These are phyloP conservation scores for Altica lythri DNA, from an alignment of 2,888 invertebrate genomes.

Conservation along the genomic window DNA sequence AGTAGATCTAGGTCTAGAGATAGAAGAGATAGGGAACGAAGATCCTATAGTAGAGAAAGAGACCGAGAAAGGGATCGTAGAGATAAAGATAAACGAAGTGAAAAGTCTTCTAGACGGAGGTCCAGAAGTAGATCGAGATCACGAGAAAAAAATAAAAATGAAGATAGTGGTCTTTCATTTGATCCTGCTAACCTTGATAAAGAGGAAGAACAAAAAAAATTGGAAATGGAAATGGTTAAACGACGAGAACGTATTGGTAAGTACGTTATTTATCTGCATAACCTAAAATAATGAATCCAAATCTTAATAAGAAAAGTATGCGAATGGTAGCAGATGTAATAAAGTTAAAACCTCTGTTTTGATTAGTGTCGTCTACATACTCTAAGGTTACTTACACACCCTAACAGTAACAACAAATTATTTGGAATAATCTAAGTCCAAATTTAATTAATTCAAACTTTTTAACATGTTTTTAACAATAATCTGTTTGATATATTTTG, in stretches of 20 bases:
- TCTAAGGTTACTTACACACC: no score
- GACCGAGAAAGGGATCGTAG: conserved; percentile 47
- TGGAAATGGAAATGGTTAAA: conserved; percentile 96
- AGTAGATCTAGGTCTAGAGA: conserved; percentile 50
- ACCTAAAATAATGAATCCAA: no score
- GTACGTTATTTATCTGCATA: no score
- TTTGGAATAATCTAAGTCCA: no score
- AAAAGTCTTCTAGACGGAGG: conserved; percentile 58
- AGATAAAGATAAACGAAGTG: conserved; percentile 64
- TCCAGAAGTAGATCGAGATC: conserved; percentile 56
- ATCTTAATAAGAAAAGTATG: no score
- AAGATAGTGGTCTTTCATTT: conserved; percentile 66
- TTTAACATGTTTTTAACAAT: no score
- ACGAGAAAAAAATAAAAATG: conserved; percentile 60
- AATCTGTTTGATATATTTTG: no score
- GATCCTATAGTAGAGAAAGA: conserved; percentile 47
- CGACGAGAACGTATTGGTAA: conserved; percentile 93
- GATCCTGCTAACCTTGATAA: conserved; percentile 77
- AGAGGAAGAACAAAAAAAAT: conserved; percentile 87
- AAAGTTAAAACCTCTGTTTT: no score
- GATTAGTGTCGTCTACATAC: no score
- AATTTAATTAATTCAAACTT: no score
- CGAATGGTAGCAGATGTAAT: no score
- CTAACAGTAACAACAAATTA: no score
- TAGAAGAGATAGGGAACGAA: conserved; percentile 45